phyloP scores from a whole-genome alignment of 2,888 invertebrate genomes.

The Rotaria socialis region DNA sequence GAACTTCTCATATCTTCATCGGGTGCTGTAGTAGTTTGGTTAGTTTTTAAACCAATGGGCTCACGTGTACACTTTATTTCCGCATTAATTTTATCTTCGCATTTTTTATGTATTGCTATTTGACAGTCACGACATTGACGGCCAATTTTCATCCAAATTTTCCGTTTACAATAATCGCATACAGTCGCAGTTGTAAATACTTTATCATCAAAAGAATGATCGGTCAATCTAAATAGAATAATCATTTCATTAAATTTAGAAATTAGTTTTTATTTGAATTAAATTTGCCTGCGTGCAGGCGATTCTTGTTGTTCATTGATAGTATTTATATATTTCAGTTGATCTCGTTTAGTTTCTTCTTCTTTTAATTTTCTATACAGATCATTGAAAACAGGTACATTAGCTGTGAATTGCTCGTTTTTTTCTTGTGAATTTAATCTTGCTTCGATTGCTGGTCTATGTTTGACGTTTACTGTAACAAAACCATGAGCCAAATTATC shows the following conservation, averaged over 20 bases:
- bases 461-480: not conserved
- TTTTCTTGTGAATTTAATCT: not conserved
- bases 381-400: not conserved
- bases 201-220: constrained; percentile 28
- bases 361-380: not conserved
- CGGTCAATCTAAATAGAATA: not conserved
- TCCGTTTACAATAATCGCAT: not conserved
- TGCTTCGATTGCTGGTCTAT: not conserved
- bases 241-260: not conserved
- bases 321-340: not conserved
- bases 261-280: not conserved
- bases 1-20: not conserved
- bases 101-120: constrained; percentile 5
- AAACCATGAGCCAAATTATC: constrained; percentile 5
- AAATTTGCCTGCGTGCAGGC: not conserved
- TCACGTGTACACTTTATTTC: not conserved
- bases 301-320: not conserved
- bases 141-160: constrained; percentile 12
- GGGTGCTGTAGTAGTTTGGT: not conserved
- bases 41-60: not conserved
- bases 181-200: not conserved
- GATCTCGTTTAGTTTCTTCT: not conserved
- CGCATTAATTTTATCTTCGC: not conserved
- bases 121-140: not conserved
- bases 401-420: not conserved